Evolutionary conservation across 2,113 vertebrate species (phyloP), one percentile per base, ranked within the genome.

Genomic region (Herpetotheres cachinnans): DNA sequence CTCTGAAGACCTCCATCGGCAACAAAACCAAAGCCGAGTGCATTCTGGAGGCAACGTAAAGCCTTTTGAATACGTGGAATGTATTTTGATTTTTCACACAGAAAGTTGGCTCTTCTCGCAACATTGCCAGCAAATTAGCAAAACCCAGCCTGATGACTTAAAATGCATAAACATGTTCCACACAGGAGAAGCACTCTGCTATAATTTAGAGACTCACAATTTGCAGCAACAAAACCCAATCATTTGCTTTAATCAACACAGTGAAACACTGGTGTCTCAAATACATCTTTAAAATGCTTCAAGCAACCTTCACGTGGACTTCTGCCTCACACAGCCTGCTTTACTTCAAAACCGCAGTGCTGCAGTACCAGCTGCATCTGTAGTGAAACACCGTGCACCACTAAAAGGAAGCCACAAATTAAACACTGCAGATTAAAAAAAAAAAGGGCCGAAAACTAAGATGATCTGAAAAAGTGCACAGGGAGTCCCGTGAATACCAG

Each of bases 321-420:
- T 58, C 26, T 16, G 16, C 69, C 44, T 19, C 16, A 22, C 56
- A 52, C 38, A 47, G 46, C 12, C 19, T 54, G 29, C 36, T 79
- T 49, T 25, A 7, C 34, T 69, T 36, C 7, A 54, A 22, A 50
- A 38, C 9, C 1, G 0, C n/a, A 82, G 58, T 32, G 22, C 63
- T 65, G 63, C 18, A 52, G 44, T 10, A 27, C 11, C 25, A 25
- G n/a, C 30, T 59, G 38, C 27, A 22, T 22, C 8, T 26, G 40
- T 15, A 44, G 16, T 2, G 1, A 55, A 34, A 61, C 32, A 40
- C 22, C 14, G 17, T 8, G 40, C 46, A 36, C 5, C 0, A 0
- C n/a, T 21, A 13, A 42, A 42, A 59, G 11, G 47, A 67, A 67
- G 14, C 27, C 56, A n/a, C 25, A 29, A 44, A 34, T 72, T 42